Base-by-base conservation (phyloP, 2,797 vertebrate genomes). In the Chelon labrosus region DNA sequence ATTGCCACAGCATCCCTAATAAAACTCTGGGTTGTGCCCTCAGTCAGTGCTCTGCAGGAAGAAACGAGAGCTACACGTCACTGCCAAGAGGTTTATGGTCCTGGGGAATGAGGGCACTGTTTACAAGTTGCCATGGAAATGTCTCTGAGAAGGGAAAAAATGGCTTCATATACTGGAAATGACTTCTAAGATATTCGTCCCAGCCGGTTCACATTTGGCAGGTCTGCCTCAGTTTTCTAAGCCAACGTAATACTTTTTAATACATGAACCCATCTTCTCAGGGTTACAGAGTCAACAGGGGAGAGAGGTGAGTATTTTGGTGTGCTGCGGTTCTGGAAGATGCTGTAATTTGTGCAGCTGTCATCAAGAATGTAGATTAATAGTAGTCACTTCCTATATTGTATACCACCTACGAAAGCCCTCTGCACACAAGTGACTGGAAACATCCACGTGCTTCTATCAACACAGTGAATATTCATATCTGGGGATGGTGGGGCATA, bases 61-160 rank as follows among this genome's bases (percentile, higher is more conserved):
- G 77, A 86, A 88, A 73, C 42, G 12, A 78, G 75, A 82, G 78
- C 69, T 65, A 44, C 57, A 87, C 58, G 2, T 88, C 77, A 70
- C 65, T 65, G 81, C 81, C 84, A 80, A 77, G 75, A 77, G 77
- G 82, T 93, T 93, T 90, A 92, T 85, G 85, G 83, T 82, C 65
- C 77, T 25, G 42, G 65, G 83, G 73, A 89, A 80, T 83, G 79
- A 90, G 85, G 83, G 63, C 81, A 86, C 80, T 94, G 88, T 95
- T 95, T 94, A 87, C 77, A 80, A n/a, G 87, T 94, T 92, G 71
- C 89, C 92, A 90, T 49, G 86, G 93, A 84, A 82, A 94, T 75
- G 74, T 83, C 70, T 70, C 71, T 77, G 81, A 84, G 78, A 85
- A 76, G 59, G 74, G 78, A 83, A 88, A 88, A 88, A 89, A 87